Evolutionary conservation across 2,888 invertebrate genomes (phyloP), one percentile per base, ranked within the genome.

Genomic region (Diloba caeruleocephala): DNA sequence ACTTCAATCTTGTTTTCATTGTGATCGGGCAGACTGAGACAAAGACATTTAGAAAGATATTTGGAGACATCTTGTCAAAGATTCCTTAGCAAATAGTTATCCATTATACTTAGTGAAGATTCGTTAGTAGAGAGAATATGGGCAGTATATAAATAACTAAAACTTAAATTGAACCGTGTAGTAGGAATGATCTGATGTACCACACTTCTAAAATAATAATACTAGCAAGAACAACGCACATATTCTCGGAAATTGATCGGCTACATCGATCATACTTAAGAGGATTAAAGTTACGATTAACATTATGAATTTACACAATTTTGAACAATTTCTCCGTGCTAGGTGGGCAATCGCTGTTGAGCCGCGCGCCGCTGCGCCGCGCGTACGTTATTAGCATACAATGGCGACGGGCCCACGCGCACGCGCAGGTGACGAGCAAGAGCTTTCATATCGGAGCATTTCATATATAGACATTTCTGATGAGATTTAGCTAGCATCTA

Each of bases 371-470:
- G 73, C 56, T 50, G 65, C 58, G 51, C 28, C 34, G 46, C 33
- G 28, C 34, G 43, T 34, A 31, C 45, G 39, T 45, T 66, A 88
- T 88, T 87, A 76, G 75, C 87, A 88, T 87, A 85, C 85, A 85
- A 85, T 85, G 63, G 79, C 48, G 42, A 19, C 33, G 52, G 25
- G 71, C 87, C 88, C 89, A 89, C 89, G 84, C 84, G 66, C 56
- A 34, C 53, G 61, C 65, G 85, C 91, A 90, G 91, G 91, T 90
- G 90, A 91, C 87, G 86, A 84, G 79, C 73, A 67, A 71, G 76
- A 64, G 77, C 81, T 76, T 75, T 78, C 73, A 67, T 71, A 61
- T 65, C 59, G 52, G 54, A 73, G 67, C 58, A 61, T 64, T 69
- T 59, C 66, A 59, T 62, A 63, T 66, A 38, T 52, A 63, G 42